Evolutionary conservation across 1,140 invertebrate genomes (phyloP).

Genomic region (Chironomus tepperi): DNA sequence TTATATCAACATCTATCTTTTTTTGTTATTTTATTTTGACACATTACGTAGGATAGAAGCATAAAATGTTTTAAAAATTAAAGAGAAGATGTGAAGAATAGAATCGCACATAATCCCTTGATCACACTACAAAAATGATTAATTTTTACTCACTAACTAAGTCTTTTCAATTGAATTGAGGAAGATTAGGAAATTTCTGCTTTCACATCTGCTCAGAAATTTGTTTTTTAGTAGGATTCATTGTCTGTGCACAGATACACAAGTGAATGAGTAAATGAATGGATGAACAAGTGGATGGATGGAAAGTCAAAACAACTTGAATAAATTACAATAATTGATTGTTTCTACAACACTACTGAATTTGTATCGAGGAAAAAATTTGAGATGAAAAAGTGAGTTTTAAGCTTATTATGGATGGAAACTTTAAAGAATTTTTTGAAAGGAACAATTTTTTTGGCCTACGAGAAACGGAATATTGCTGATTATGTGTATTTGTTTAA

Average conservation of each 20-base stretch:
- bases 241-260: neutral
- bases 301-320: conserved; percentile 13
- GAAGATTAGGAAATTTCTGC: conserved; percentile 18
- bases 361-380: no score
- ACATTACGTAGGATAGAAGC: neutral
- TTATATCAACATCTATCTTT: no score
- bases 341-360: neutral
- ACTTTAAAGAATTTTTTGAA: no score
- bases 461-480: no score
- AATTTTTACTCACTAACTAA: neutral
- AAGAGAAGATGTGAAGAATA: neutral
- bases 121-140: conserved; percentile 22
- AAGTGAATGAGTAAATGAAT: neutral
- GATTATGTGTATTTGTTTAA: no score
- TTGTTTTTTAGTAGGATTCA: no score
- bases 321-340: conserved; percentile 13
- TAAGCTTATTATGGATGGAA: no score
- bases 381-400: no score
- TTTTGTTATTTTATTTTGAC: neutral
- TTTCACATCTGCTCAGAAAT: conserved; percentile 2
- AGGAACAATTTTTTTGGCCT: no score
- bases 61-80: neutral
- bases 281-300: neutral
- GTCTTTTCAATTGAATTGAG: neutral
- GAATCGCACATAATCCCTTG: conserved; percentile 11